A percentile compares a stretch with the other conserved stretches of the same genome.
phyloP scores from a whole-genome alignment of 64 coral and sea anemone genomes.

The Stylophora pistillata region DNA sequence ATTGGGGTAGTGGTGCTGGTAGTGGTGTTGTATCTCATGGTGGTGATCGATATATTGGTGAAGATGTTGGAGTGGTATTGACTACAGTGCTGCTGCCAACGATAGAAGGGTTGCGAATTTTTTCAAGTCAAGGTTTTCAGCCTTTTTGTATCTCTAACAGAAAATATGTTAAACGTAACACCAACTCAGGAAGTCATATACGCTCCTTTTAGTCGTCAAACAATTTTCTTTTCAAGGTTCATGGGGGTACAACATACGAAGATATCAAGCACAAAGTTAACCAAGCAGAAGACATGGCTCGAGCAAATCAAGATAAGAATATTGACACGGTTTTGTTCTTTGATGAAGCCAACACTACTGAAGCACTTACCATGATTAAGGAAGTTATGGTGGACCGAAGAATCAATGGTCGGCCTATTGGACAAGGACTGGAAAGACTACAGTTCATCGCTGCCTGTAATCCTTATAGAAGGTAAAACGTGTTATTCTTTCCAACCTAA shows the following conservation, averaged over 20 bases:
- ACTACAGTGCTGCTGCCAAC: too few species aligned
- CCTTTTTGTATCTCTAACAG: too few species aligned
- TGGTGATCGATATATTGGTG: too few species aligned
- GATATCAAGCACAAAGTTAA: constrained; percentile 60
- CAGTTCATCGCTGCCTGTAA: constrained; percentile 73
- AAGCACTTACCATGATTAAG: constrained; percentile 58
- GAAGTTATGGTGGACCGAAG: constrained; percentile 74
- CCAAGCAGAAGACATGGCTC: constrained; percentile 58
- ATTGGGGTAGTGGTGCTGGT: too few species aligned
- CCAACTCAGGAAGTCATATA: too few species aligned
- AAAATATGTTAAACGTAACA: too few species aligned
- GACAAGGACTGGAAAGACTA: constrained; percentile 27
- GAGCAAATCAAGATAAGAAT: constrained; percentile 17
- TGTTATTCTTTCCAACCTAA: not conserved
- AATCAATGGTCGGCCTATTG: constrained; percentile 56
- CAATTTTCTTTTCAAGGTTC: constrained; percentile 46
- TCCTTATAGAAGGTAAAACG: constrained; percentile 53
- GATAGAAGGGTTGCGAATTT: too few species aligned
- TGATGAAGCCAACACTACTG: constrained; percentile 77
- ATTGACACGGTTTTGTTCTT: constrained; percentile 74
- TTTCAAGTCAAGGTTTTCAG: too few species aligned
- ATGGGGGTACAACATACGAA: constrained; percentile 62
- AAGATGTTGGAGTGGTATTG: too few species aligned
- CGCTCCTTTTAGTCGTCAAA: too few species aligned
- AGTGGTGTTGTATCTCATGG: too few species aligned